Evolutionary conservation across 2,113 vertebrate species (phyloP).

Genomic region (Aplodontia rufa): DNA sequence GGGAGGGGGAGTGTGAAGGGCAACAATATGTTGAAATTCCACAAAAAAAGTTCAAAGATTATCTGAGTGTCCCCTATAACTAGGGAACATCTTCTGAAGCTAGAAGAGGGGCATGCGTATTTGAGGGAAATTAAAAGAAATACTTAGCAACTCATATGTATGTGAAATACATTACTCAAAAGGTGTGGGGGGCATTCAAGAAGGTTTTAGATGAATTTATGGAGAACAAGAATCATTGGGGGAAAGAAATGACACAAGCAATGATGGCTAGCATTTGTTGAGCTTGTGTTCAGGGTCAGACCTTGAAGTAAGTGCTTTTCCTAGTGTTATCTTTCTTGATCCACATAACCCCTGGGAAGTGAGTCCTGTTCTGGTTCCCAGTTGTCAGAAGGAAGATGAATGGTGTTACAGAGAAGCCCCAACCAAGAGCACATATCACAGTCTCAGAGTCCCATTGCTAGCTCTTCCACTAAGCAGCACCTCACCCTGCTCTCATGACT

Average conservation of each 20-base stretch:
- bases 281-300: not conserved
- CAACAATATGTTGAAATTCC: not conserved
- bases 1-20: not conserved
- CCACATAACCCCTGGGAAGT: not conserved
- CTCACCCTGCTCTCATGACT: not conserved
- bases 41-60: not conserved
- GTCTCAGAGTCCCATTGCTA: accelerated
- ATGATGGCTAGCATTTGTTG: accelerated
- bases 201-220: not conserved
- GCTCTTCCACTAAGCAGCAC: not conserved
- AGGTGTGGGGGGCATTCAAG: not conserved
- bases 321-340: not conserved
- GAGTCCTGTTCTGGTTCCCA: too few relatives aligned
- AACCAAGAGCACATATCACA: not conserved
- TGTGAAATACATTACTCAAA: not conserved
- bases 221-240: not conserved
- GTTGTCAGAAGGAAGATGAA: not conserved
- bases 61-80: not conserved
- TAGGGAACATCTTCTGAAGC: not conserved
- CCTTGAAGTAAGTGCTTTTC: too few relatives aligned
- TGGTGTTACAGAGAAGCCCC: too few relatives aligned
- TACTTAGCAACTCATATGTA: not conserved
- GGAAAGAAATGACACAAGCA: not conserved
- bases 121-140: not conserved
- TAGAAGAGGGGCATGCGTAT: not conserved